phyloP scores from a whole-genome alignment of 2,797 vertebrate species.

The Enteromius viviparus region DNA sequence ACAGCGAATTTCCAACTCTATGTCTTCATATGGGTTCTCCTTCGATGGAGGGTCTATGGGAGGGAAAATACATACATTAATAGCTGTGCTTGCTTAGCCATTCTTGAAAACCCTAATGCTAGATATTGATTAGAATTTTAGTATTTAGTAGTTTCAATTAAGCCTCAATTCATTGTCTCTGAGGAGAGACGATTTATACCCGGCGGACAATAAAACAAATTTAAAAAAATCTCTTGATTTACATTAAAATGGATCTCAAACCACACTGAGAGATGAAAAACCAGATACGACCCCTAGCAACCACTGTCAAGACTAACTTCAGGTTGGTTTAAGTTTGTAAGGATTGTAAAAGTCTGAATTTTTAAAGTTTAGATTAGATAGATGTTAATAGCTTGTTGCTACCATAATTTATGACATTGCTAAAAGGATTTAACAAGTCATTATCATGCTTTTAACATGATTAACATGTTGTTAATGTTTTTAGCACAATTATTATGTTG shows the following conservation, averaged over 20 bases:
- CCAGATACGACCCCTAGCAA: background rate
- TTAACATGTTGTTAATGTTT: background rate
- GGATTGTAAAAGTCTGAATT: background rate
- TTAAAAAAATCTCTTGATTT: background rate
- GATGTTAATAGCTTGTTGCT: background rate
- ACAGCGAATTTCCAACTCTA: slow-evolving; percentile 87
- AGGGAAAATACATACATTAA: slow-evolving; percentile 14
- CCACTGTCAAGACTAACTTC: background rate
- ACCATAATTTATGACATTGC: too few relatives aligned
- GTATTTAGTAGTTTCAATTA: background rate
- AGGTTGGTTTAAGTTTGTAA: background rate
- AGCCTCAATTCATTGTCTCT: background rate
- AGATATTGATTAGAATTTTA: background rate
- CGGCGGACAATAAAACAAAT: background rate
- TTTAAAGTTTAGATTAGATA: background rate
- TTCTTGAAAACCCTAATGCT: background rate
- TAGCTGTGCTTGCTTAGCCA: background rate
- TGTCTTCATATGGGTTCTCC: slow-evolving; percentile 97
- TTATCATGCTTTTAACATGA: too few relatives aligned
- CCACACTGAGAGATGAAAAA: background rate
- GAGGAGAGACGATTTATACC: background rate
- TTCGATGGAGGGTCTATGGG: slow-evolving; percentile 87
- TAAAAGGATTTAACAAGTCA: too few relatives aligned
- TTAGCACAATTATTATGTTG: background rate
- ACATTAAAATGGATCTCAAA: background rate